A percentile compares a stretch with the other conserved stretches of the same genome.
These are phyloP conservation scores for Harpalus rubripes DNA, from an alignment of 2,888 invertebrate species.

Conservation along the genomic window DNA sequence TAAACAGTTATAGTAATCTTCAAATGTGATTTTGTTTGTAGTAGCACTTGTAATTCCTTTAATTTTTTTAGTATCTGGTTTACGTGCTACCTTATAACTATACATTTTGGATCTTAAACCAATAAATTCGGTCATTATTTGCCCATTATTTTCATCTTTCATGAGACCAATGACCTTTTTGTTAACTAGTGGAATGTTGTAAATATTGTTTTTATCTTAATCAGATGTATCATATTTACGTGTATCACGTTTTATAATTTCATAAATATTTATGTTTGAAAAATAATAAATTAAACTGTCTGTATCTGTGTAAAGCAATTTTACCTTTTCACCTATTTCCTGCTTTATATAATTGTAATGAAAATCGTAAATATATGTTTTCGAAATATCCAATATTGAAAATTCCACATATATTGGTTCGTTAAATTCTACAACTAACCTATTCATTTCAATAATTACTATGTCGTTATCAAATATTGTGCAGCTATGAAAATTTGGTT, in stretches of 20 bases:
- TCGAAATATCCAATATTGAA: slow-evolving; percentile 71
- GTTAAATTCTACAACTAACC: too few species aligned
- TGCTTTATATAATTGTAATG: slow-evolving; percentile 70
- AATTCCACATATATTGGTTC: slow-evolving; percentile 69
- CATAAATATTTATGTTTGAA: slow-evolving; percentile 62
- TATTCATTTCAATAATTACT: too few species aligned
- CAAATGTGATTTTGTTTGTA: slow-evolving; percentile 68
- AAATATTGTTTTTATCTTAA: slow-evolving; percentile 69
- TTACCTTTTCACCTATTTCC: slow-evolving; percentile 66
- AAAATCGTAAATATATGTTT: slow-evolving; percentile 72
- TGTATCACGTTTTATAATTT: slow-evolving; percentile 66
- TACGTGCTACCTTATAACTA: slow-evolving; percentile 24
- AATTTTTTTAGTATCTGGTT: slow-evolving; percentile 69
- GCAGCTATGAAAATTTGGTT: too few species aligned
- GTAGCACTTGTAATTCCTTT: slow-evolving; percentile 68
- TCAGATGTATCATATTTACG: slow-evolving; percentile 70
- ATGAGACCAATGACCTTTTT: slow-evolving; percentile 72
- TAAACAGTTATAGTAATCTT: slow-evolving; percentile 67
- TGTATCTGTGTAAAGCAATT: slow-evolving; percentile 44
- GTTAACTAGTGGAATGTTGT: slow-evolving; percentile 70
- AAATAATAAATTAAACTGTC: slow-evolving; percentile 65
- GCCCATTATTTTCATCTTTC: slow-evolving; percentile 73
- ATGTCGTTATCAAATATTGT: too few species aligned
- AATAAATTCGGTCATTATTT: slow-evolving; percentile 72
- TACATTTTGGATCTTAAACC: slow-evolving; percentile 71